Evolutionary conservation across 2,113 vertebrate genomes (phyloP), one percentile per base, ranked within the genome.

Genomic region (Pteropus alecto): DNA sequence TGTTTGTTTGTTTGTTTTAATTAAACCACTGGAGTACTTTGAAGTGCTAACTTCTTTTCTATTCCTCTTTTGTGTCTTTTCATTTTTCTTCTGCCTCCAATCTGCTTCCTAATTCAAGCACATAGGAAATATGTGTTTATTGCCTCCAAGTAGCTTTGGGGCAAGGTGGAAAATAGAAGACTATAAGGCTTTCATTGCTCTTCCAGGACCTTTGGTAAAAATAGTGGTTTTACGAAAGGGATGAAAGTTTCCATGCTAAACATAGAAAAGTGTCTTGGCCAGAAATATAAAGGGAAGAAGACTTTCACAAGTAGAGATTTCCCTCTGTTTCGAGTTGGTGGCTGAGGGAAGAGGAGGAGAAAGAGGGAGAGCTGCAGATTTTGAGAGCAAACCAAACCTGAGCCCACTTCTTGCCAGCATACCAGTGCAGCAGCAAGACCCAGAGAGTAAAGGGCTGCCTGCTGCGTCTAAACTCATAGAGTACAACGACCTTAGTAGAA

Each of bases 61-160:
- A 81, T 87, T 88, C 38, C 24, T 95, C 30, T 38, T 63, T 83
- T 79, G 26, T 41, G 33, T n/a, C 38, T 82, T 94, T 93, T 96
- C 43, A 65, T 74, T 94, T 93, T 94, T 85, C 28, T 87, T 90
- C 46, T 54, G n/a, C 48, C 30, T 95, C 77, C n/a, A 68, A 70
- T 10, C 12, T 67, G 54, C 21, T 84, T 84, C 86, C 58, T 33
- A 73, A 11, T 92, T 79, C 38, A 96, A 89, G 41, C 35, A 73
- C 78, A 56, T 33, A 76, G 38, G 46, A 87, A 92, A 88, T 67
- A 63, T 63, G 19, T 56, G 43, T 70, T 87, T 92, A 79, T 73
- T 70, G 63, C n/a, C n/a, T 92, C 26, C 54, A 38, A 78, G 58
- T 65, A 84, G 58, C 22, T 63, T 28, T 43, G 46, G 33, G 26